A percentile compares a stretch with the other conserved stretches of the same genome.
These are phyloP conservation scores for Galaxias olidus DNA, from an alignment of 2,797 vertebrate genomes.

Conservation along the genomic window DNA sequence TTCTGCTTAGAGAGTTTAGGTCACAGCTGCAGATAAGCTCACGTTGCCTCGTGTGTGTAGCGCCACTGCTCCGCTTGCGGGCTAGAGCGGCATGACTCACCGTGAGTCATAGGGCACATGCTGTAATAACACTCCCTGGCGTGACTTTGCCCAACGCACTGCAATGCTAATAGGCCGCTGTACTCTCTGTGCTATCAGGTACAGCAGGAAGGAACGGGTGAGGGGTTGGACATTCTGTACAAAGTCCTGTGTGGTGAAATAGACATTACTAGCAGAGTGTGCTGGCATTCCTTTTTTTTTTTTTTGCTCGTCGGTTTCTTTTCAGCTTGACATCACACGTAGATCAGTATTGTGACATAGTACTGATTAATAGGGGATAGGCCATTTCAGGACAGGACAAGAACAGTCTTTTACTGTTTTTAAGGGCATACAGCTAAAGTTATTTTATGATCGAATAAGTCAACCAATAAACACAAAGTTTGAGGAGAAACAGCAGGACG, in stretches of 20 bases:
- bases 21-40: slow-evolving; percentile 60
- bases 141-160: slow-evolving; percentile 42
- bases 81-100: slow-evolving; percentile 45
- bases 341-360: slow-evolving; percentile 39
- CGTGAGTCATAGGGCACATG: slow-evolving; percentile 52
- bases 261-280: neutral
- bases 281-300: slow-evolving; percentile 28
- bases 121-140: slow-evolving; percentile 39
- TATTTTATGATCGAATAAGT: no score
- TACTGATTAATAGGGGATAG: slow-evolving; percentile 38
- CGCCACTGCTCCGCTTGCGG: slow-evolving; percentile 7
- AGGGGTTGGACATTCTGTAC: slow-evolving; percentile 8
- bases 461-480: neutral
- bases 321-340: slow-evolving; percentile 7
- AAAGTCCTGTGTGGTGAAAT: slow-evolving; percentile 21
- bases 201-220: slow-evolving; percentile 28
- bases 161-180: neutral
- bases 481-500: no score
- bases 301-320: slow-evolving; percentile 34
- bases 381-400: neutral
- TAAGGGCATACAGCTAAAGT: no score
- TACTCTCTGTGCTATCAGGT: slow-evolving; percentile 29
- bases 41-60: slow-evolving; percentile 37
- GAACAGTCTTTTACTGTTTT: no score
- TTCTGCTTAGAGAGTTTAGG: slow-evolving; percentile 21